Evolutionary conservation across 2,797 vertebrate genomes (phyloP).

Genomic region (Intellagama lesueurii): DNA sequence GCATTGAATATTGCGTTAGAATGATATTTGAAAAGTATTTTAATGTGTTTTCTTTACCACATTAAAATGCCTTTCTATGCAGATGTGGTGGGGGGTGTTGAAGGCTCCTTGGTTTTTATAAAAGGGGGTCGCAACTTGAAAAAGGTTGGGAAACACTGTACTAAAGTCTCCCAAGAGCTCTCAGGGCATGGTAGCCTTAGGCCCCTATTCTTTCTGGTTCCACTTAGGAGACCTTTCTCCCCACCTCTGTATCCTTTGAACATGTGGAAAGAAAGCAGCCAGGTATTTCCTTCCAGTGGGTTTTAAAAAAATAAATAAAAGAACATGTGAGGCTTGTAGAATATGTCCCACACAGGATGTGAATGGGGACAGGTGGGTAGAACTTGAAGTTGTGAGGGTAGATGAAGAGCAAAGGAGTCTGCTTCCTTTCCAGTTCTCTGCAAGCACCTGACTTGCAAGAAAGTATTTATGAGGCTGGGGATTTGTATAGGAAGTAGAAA

Average conservation of each 20-base stretch:
- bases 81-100: too few species aligned
- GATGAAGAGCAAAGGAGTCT: background rate
- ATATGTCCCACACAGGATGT: background rate
- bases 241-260: background rate
- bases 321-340: background rate
- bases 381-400: too few species aligned
- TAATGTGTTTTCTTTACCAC: too few species aligned
- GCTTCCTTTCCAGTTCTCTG: background rate
- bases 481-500: background rate
- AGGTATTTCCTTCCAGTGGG: background rate
- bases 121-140: too few species aligned
- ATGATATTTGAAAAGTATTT: too few species aligned
- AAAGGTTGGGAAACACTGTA: background rate
- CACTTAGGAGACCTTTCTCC: background rate
- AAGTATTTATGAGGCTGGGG: background rate
- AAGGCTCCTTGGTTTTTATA: too few species aligned
- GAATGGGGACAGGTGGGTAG: background rate
- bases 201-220: background rate
- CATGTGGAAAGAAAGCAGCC: background rate
- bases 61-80: too few species aligned
- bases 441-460: background rate
- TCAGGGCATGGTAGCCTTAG: background rate
- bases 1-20: too few species aligned
- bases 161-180: background rate
- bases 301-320: background rate